These are phyloP conservation scores for Pterois miles DNA, from an alignment of 2,797 vertebrate species.

Conservation along the genomic window DNA sequence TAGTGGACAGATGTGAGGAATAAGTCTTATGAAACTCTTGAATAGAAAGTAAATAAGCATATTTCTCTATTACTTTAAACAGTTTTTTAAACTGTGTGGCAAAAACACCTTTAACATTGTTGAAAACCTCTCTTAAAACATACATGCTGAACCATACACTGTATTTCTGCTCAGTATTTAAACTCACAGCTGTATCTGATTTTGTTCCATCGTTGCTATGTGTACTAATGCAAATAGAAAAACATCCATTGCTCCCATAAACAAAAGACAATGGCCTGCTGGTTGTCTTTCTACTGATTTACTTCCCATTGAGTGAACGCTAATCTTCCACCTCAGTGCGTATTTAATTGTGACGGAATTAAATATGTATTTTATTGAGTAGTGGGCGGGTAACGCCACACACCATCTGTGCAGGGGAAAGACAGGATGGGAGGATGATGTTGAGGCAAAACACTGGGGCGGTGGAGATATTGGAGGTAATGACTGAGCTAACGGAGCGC, in stretches of 20 bases:
- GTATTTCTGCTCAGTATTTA: neutral
- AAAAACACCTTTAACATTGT: neutral
- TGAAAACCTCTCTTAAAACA: neutral
- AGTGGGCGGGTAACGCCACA: neutral
- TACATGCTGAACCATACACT: neutral
- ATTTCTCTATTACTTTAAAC: neutral
- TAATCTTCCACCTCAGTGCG: neutral
- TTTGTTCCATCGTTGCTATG: neutral
- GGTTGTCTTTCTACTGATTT: neutral
- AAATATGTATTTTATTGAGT: conserved; percentile 7
- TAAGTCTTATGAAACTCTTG: neutral
- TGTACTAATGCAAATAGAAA: neutral
- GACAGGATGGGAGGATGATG: neutral
- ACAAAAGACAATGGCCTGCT: neutral
- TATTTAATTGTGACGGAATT: conserved; percentile 7
- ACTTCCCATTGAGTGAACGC: neutral
- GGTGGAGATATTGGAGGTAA: conserved; percentile 22
- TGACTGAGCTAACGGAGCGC: conserved; percentile 13
- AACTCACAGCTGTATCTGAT: neutral
- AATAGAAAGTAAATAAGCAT: neutral
- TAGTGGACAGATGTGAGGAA: neutral
- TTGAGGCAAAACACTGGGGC: neutral
- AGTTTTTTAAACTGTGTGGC: neutral
- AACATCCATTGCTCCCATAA: neutral
- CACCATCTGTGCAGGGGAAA: conserved; percentile 1